Evolutionary conservation across 2,113 vertebrate genomes (phyloP).

Genomic region (Siphamia tubifer): DNA sequence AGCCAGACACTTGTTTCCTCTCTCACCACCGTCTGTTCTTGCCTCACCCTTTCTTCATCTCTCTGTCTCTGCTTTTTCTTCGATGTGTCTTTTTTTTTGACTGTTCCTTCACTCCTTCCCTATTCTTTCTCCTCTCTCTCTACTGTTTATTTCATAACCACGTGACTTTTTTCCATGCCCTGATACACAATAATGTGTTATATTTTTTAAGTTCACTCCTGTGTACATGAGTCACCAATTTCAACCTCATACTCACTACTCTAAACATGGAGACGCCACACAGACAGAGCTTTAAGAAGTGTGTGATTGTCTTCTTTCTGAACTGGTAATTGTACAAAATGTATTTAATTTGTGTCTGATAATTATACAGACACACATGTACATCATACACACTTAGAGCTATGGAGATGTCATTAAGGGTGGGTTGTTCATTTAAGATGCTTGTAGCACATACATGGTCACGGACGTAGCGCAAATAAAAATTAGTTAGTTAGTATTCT

Average conservation of each 20-base stretch:
- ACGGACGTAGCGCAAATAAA: not conserved
- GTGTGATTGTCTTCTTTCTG: not conserved
- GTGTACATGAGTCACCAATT: constrained; percentile 5
- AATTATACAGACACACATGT: constrained; percentile 5
- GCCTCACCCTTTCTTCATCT: not conserved
- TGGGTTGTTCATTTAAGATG: not conserved
- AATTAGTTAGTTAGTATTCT: too few species aligned
- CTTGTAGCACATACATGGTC: not conserved
- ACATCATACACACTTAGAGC: constrained; percentile 1
- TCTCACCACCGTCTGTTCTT: constrained; percentile 7
- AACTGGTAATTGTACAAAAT: not conserved
- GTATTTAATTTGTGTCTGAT: not conserved
- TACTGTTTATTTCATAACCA: not conserved
- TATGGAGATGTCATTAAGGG: constrained; percentile 24
- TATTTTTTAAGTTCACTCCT: not conserved
- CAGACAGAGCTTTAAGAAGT: too few species aligned
- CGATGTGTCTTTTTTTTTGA: too few species aligned
- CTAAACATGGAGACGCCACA: too few species aligned
- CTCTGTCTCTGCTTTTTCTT: not conserved
- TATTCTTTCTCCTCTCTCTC: not conserved
- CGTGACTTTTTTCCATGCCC: constrained; percentile 8
- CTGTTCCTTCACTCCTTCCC: not conserved
- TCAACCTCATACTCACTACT: not conserved
- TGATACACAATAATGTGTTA: constrained; percentile 5
- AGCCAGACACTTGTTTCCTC: constrained; percentile 59